These are phyloP conservation scores for Lasaia peninsularis DNA, from an alignment of 1,140 invertebrate species.

Conservation along the genomic window DNA sequence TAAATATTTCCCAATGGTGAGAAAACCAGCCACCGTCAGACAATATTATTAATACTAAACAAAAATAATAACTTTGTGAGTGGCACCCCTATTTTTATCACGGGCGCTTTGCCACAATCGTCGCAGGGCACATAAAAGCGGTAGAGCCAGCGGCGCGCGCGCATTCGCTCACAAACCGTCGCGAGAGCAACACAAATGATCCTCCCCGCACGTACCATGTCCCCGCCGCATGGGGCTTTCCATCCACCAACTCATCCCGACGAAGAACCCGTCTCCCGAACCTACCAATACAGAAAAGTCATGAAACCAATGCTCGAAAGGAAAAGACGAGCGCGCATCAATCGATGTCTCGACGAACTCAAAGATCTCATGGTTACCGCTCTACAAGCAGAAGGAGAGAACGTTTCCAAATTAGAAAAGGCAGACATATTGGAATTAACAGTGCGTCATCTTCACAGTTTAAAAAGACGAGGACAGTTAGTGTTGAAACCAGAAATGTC, in stretches of 20 bases:
- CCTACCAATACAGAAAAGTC: slow-evolving; percentile 93
- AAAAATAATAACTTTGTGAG: slow-evolving; percentile 19
- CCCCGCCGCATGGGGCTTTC: slow-evolving; percentile 68
- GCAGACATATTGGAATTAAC: slow-evolving; percentile 97
- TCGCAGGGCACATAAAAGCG: slow-evolving; percentile 71
- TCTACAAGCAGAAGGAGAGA: slow-evolving; percentile 90
- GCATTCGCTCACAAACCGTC: slow-evolving; percentile 63
- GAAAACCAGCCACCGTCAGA: not conserved
- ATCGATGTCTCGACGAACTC: slow-evolving; percentile 93
- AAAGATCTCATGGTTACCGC: slow-evolving; percentile 94
- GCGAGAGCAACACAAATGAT: slow-evolving; percentile 68
- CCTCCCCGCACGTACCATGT: slow-evolving; percentile 61
- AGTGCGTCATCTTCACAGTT: slow-evolving; percentile 89
- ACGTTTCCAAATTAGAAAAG: slow-evolving; percentile 96
- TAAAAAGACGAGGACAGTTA: slow-evolving; percentile 81
- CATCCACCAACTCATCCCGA: slow-evolving; percentile 67
- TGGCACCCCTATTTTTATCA: slow-evolving; percentile 71
- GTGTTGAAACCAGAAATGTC: slow-evolving; percentile 87
- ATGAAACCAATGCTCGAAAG: slow-evolving; percentile 97
- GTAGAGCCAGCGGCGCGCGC: slow-evolving; percentile 56
- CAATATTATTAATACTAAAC: not conserved
- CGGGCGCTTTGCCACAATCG: slow-evolving; percentile 74
- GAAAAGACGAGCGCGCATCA: slow-evolving; percentile 93
- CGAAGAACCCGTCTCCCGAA: slow-evolving; percentile 88
- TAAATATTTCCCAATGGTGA: not conserved